A percentile compares a stretch with the other conserved stretches of the same genome.
Conservation (phyloP, 92 coral and sea anemone genomes). For the Actinernus sp. region DNA sequence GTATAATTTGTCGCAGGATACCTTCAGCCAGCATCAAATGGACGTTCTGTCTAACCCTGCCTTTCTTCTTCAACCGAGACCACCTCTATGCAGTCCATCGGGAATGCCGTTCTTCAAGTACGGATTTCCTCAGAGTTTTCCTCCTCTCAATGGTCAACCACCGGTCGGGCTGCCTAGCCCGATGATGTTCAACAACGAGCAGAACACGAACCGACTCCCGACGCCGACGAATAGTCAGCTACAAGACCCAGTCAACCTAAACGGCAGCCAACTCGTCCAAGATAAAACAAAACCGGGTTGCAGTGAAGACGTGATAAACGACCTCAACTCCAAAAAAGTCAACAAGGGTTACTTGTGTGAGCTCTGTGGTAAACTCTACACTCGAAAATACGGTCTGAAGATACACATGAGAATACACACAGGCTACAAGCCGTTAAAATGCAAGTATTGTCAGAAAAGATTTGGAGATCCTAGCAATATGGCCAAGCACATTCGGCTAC, state of each 20-base stretch:
- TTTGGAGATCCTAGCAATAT: constrained; percentile 99
- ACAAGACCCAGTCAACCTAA: constrained; percentile 59
- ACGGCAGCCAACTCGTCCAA: constrained; percentile 50
- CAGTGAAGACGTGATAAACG: constrained; percentile 96
- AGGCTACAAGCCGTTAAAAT: constrained; percentile 96
- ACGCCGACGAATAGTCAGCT: constrained; percentile 76
- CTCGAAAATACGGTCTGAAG: constrained; percentile 98
- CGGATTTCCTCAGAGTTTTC: constrained; percentile 90
- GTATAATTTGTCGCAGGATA: constrained; percentile 81
- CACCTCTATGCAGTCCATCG: constrained; percentile 90
- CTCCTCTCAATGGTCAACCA: constrained; percentile 93
- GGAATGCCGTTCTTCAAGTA: constrained; percentile 97
- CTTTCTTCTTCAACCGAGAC: constrained; percentile 90
- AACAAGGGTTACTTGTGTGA: constrained; percentile 98
- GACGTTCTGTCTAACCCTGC: constrained; percentile 94
- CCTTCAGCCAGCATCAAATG: constrained; percentile 94
- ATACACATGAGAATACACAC: constrained; percentile 99
- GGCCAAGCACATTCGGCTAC: constrained; percentile 99
- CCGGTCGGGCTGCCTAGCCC: constrained; percentile 79
- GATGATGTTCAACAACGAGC: constrained; percentile 92
- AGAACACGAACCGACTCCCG: constrained; percentile 80
- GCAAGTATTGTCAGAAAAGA: constrained; percentile 98
- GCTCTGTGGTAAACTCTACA: constrained; percentile 98
- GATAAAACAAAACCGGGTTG: constrained; percentile 91
- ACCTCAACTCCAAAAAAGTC: constrained; percentile 98